These are phyloP conservation scores for Leptestheria dahalacensis DNA, from an alignment of 1,140 invertebrate species.

Conservation along the genomic window DNA sequence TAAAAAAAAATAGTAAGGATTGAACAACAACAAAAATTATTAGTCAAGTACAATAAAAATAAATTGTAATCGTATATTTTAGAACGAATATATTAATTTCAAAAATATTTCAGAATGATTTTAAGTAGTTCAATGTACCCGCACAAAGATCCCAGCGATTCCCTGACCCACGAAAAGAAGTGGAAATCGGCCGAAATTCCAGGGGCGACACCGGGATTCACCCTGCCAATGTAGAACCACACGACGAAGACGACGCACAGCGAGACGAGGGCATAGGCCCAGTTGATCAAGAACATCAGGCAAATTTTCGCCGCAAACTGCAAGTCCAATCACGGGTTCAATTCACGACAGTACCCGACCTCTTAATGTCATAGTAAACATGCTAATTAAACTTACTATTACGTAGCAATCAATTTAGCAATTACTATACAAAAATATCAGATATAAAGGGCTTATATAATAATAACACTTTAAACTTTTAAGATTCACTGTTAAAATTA, in stretches of 20 bases:
- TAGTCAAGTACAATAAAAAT: not conserved
- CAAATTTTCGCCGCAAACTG: slow-evolving; percentile 69
- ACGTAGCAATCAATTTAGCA: too few species aligned
- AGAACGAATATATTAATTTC: not conserved
- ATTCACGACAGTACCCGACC: too few species aligned
- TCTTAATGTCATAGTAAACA: too few species aligned
- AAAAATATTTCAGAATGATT: not conserved
- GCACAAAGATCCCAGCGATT: slow-evolving; percentile 51
- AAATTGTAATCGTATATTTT: not conserved
- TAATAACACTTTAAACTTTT: too few species aligned
- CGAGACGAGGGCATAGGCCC: slow-evolving; percentile 73
- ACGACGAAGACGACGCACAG: slow-evolving; percentile 63
- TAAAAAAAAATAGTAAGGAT: too few species aligned
- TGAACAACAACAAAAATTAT: not conserved
- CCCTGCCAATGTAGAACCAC: slow-evolving; percentile 84
- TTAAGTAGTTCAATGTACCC: slow-evolving; percentile 41
- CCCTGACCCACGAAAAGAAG: slow-evolving; percentile 68
- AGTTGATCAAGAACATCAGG: slow-evolving; percentile 85
- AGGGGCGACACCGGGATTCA: slow-evolving; percentile 84
- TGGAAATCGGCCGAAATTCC: slow-evolving; percentile 76
- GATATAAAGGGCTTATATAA: too few species aligned
- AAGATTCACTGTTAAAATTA: slow-evolving; percentile 13
- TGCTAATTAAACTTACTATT: too few species aligned
- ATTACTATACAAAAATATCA: too few species aligned
- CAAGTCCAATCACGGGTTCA: slow-evolving; percentile 17